These are phyloP conservation scores for Acanthiza pusilla DNA, from an alignment of 2,797 vertebrate genomes.

Conservation along the genomic window DNA sequence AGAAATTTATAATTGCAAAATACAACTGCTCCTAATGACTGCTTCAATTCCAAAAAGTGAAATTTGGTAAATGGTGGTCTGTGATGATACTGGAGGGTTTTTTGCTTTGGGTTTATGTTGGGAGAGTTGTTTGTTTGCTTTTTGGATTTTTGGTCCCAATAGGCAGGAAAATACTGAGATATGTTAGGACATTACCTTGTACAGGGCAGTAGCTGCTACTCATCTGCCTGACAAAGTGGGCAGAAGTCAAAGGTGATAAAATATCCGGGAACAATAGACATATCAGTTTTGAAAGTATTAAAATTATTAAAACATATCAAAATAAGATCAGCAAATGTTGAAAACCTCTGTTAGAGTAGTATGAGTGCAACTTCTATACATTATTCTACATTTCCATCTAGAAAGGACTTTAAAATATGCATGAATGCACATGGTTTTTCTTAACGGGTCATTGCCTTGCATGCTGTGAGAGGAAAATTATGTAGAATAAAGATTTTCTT, in stretches of 20 bases:
- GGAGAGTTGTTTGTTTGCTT: neutral
- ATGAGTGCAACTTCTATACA: neutral
- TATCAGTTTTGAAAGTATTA: neutral
- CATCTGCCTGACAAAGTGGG: neutral
- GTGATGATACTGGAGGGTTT: neutral
- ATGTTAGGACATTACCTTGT: rapidly evolving
- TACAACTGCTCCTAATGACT: neutral
- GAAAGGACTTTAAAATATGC: neutral
- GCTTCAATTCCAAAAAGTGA: slow-evolving; percentile 65
- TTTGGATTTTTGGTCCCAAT: neutral
- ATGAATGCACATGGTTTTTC: neutral
- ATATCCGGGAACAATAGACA: neutral
- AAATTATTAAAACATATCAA: neutral
- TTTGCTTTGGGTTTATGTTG: neutral
- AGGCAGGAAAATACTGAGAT: neutral
- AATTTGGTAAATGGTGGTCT: slow-evolving; percentile 59
- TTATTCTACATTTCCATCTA: neutral
- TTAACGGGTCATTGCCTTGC: neutral
- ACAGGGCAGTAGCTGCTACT: neutral
- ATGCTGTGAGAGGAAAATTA: neutral
- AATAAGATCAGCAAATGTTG: neutral
- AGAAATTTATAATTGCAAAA: neutral
- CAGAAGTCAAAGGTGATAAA: neutral
- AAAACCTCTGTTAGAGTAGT: neutral
- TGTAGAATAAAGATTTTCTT: neutral